phyloP scores from a whole-genome alignment of 2,797 vertebrate genomes.

The Parauchenoglanis ngamensis region DNA sequence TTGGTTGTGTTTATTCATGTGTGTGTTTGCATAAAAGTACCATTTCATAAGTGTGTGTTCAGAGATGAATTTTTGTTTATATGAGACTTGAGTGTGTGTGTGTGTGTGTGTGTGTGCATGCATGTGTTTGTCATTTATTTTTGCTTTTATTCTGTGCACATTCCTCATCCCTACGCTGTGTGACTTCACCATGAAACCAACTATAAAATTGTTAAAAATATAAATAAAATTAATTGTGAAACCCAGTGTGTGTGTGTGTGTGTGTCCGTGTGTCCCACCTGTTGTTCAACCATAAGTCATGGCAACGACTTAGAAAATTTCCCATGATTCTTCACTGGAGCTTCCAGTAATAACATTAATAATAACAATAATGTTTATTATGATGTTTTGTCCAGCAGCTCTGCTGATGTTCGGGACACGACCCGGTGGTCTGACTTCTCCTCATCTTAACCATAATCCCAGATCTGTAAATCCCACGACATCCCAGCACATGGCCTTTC shows the following conservation, averaged over 20 bases:
- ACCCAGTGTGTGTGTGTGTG: constrained; percentile 7
- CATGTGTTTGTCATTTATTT: background rate
- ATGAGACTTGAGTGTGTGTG: background rate
- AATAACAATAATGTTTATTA: background rate
- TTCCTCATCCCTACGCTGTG: background rate
- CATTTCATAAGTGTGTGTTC: background rate
- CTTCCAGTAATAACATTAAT: background rate
- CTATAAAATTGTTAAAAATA: constrained; percentile 5
- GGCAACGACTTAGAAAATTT: background rate
- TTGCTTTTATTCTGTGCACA: background rate
- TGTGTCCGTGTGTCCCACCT: constrained; percentile 17
- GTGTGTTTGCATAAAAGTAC: background rate
- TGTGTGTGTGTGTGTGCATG: background rate
- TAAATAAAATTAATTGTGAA: background rate
- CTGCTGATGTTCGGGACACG: background rate
- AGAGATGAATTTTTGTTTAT: background rate
- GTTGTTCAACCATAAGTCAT: constrained; percentile 24
- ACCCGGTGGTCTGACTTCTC: background rate
- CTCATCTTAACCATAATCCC: background rate
- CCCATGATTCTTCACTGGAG: background rate
- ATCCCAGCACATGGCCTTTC: background rate
- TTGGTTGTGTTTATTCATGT: background rate
- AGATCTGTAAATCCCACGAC: background rate
- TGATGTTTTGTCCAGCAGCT: background rate
- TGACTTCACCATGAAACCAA: background rate